phyloP scores from a whole-genome alignment of 2,888 invertebrate genomes.

The Hymenopus coronatus region DNA sequence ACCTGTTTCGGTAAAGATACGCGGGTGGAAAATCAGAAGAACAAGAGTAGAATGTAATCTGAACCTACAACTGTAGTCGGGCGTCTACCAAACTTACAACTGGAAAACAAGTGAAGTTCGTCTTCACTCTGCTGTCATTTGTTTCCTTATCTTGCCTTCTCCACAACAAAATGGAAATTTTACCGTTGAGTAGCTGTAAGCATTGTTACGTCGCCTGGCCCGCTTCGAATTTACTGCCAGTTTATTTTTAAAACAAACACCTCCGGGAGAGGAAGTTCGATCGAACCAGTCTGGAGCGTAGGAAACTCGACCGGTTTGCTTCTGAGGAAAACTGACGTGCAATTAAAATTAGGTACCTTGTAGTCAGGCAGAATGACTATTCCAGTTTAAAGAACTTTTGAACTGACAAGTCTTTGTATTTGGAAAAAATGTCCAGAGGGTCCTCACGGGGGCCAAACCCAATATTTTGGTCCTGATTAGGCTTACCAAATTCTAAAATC shows the following conservation, averaged over 20 bases:
- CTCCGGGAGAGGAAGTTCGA: neutral
- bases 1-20: too few species aligned
- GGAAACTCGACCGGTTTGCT: neutral
- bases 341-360: neutral
- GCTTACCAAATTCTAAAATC: too few species aligned
- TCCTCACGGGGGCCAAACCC: neutral
- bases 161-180: neutral
- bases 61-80: neutral
- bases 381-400: neutral
- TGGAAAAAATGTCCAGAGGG: neutral
- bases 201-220: neutral
- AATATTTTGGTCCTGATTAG: neutral
- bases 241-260: neutral
- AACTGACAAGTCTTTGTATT: neutral
- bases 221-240: neutral
- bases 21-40: neutral
- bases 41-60: neutral
- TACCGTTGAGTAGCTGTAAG: neutral
- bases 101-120: neutral
- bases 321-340: neutral
- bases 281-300: neutral
- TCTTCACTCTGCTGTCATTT: neutral
- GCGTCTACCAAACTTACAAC: neutral
- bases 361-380: neutral
- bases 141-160: neutral